Conservation (phyloP, 2,888 invertebrate genomes). For the Sceliomorpha sp. region DNA sequence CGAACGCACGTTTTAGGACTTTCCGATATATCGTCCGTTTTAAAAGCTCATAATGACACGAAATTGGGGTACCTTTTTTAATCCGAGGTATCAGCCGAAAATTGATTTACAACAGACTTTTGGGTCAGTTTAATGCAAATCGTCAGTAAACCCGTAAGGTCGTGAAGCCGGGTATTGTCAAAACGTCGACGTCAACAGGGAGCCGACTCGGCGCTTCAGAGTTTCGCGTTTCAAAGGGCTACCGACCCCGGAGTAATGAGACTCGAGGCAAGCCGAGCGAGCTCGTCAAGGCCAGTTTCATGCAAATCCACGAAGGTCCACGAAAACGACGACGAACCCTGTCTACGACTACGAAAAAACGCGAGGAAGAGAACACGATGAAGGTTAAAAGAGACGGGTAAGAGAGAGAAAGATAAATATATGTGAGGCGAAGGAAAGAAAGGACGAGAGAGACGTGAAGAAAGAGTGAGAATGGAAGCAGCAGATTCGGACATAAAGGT, state of each 20-base stretch:
- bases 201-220: background rate
- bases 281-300: conserved; percentile 66
- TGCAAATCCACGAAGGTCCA: conserved; percentile 64
- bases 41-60: conserved; percentile 76
- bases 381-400: conserved; percentile 40
- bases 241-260: conserved; percentile 62
- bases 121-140: background rate
- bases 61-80: conserved; percentile 70
- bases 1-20: conserved; percentile 51
- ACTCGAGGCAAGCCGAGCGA: conserved; percentile 54
- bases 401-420: no score
- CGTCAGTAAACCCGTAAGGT: background rate
- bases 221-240: conserved; percentile 11
- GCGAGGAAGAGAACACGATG: conserved; percentile 29
- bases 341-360: conserved; percentile 56
- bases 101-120: conserved; percentile 25
- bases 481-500: conserved; percentile 75
- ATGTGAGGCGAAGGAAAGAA: conserved; percentile 38
- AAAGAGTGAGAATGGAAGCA: conserved; percentile 53
- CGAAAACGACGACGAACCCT: conserved; percentile 44
- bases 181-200: conserved; percentile 3
- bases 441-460: conserved; percentile 54
- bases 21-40: conserved; percentile 50
- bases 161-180: background rate
- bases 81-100: conserved; percentile 58